phyloP scores from a whole-genome alignment of 2,888 invertebrate species.

The Hirtodrosophila alboralis region DNA sequence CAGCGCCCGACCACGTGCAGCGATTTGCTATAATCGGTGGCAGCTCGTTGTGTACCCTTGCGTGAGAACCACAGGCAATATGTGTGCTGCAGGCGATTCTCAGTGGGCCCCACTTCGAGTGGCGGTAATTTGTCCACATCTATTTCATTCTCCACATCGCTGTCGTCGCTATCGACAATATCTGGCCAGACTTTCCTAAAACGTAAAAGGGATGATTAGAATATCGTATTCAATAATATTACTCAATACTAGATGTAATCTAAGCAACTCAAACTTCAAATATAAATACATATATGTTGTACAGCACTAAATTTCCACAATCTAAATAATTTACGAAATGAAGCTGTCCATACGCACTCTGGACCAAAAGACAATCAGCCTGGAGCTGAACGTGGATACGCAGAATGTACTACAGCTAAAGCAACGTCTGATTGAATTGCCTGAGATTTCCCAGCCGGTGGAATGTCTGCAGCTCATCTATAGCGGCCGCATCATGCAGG shows the following conservation, averaged over 20 bases:
- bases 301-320: neutral
- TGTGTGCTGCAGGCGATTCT: constrained; percentile 96
- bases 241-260: neutral
- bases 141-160: constrained; percentile 87
- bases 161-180: constrained; percentile 86
- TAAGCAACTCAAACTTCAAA: constrained; percentile 1
- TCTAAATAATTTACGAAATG: constrained; percentile 55
- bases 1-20: constrained; percentile 94
- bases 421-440: constrained; percentile 84
- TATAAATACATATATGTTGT: neutral
- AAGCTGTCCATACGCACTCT: constrained; percentile 94
- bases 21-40: constrained; percentile 85
- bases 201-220: constrained; percentile 31
- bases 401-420: constrained; percentile 94
- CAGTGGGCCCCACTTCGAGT: constrained; percentile 90
- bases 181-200: constrained; percentile 82
- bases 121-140: constrained; percentile 86
- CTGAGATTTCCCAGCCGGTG: constrained; percentile 86
- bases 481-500: constrained; percentile 95
- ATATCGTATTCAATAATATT: constrained; percentile 16
- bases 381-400: constrained; percentile 91
- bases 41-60: constrained; percentile 84
- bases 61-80: constrained; percentile 96
- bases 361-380: constrained; percentile 95
- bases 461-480: constrained; percentile 96